A percentile compares a stretch with the other conserved stretches of the same genome.
Conservation (phyloP, 53 echinoderm and acorn worm genomes). For the Patiria pectinifera region DNA sequence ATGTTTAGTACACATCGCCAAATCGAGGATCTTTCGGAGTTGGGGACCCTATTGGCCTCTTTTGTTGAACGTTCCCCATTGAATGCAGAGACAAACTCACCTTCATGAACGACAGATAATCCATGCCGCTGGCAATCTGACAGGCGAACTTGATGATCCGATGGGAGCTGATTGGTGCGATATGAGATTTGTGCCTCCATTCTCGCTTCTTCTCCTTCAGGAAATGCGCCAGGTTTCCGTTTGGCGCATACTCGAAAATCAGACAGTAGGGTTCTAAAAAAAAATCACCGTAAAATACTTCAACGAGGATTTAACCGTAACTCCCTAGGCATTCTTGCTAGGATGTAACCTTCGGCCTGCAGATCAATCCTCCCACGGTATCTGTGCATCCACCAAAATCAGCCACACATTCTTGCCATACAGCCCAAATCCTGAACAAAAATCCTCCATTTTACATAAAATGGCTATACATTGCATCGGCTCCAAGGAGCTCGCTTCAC, state of each 20-base stretch:
- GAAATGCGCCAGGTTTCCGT: constrained; percentile 18
- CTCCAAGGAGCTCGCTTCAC: no score
- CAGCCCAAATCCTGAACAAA: no score
- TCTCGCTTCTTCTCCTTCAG: not conserved
- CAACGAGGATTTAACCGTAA: no score
- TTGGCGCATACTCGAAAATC: constrained; percentile 36
- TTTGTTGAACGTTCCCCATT: not conserved
- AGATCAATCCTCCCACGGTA: no score
- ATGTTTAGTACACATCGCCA: no score
- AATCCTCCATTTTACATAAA: no score
- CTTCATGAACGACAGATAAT: constrained; percentile 31
- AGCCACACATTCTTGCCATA: no score
- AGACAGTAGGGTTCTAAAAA: constrained; percentile 30
- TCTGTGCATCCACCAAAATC: no score
- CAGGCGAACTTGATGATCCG: constrained; percentile 33
- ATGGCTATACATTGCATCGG: no score
- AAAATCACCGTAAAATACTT: not conserved
- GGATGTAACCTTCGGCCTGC: no score
- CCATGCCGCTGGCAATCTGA: constrained; percentile 48
- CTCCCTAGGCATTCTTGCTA: no score
- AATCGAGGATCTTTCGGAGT: not conserved
- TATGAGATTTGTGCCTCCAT: not conserved
- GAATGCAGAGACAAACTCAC: constrained; percentile 1
- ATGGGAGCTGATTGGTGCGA: not conserved
- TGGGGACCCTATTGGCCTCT: not conserved